phyloP scores from a whole-genome alignment of 2,113 vertebrate genomes.

The Microtus richardsoni region DNA sequence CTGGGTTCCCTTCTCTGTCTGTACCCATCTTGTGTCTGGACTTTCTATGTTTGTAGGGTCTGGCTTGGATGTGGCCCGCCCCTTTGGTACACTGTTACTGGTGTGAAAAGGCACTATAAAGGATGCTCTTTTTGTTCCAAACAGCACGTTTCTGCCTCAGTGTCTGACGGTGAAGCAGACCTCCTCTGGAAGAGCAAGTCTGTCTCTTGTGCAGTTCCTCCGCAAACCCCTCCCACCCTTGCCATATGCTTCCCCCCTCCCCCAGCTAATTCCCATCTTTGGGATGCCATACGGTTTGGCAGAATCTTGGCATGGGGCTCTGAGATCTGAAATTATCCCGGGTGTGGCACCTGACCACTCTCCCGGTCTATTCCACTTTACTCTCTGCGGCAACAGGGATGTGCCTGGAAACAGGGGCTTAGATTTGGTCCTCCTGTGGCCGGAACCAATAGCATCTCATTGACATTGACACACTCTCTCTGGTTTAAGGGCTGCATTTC shows the following conservation, averaged over 20 bases:
- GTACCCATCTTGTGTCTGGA: background rate
- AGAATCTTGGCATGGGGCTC: slow-evolving; percentile 80
- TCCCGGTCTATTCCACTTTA: slow-evolving; percentile 58
- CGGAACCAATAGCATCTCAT: slow-evolving; percentile 21
- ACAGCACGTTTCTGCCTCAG: slow-evolving; percentile 67
- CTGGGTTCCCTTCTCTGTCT: background rate
- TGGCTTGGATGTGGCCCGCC: background rate
- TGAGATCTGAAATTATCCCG: slow-evolving; percentile 70
- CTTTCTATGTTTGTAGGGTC: background rate
- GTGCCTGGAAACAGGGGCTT: background rate
- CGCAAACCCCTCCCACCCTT: slow-evolving; percentile 59
- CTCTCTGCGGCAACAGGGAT: background rate
- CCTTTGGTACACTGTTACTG: background rate
- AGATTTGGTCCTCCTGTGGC: slow-evolving; percentile 28
- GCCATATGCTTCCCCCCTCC: slow-evolving; percentile 78
- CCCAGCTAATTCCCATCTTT: slow-evolving; percentile 69
- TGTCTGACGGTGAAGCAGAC: slow-evolving; percentile 74
- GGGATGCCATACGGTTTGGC: slow-evolving; percentile 79
- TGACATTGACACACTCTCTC: slow-evolving; percentile 12
- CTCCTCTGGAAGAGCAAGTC: slow-evolving; percentile 79
- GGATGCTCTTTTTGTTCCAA: slow-evolving; percentile 58
- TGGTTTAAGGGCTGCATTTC: slow-evolving; percentile 59
- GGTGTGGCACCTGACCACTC: slow-evolving; percentile 68
- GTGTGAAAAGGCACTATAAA: slow-evolving; percentile 29
- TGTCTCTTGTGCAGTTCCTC: slow-evolving; percentile 69